Base-by-base conservation (phyloP, 2,797 vertebrate genomes). In the Scolopax rusticola region DNA sequence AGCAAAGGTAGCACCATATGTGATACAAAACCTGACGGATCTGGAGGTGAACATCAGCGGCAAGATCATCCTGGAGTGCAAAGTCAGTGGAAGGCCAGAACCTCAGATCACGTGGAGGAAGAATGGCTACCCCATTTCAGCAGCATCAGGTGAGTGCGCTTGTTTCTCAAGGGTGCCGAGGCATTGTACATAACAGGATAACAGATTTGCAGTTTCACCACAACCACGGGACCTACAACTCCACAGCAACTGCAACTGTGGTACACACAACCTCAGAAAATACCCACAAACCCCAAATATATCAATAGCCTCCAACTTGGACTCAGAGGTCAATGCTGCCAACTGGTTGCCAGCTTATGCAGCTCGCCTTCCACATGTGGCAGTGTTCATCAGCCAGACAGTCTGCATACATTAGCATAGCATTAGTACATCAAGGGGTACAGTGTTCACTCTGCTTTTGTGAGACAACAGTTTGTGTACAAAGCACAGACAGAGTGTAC, bases 1-100 rank as follows among this genome's bases (percentile, higher is more conserved):
- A 99, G 99, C 96, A 10, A 98, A 97, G 95, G 97, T 94, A 51
- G 97, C 95, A 0, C 99, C 99, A 0, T 97, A 97, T 30, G 97
- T 99, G 80, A 97, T 97, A 75, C 98, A 99, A 78, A 99, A 99
- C 94, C 98, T 99, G 60, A 99, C 99, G 0, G 98, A 99, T 91
- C 97, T 98, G 96, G 97, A 98, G 30, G 98, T 99, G 63, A 99
- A 99, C 97, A 98, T 98, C 95, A 99, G 99, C 10, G 99, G 98
- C 96, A 99, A 98, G 51, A 97, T 99, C 90, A 90, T 89, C 8
- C 98, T 99, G 93, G 79, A 97, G 64, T 99, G 99, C 92, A 96
- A 84, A 10, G 99, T 98, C 27, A 84, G 74, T 1, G 99, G 99
- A 40, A 98, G 98, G 1, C 99, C 99, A 27, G 83, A 38, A 23